Percentiles rank a stretch among this genome's conserved stretches.
These are phyloP conservation scores for Podabrus alpinus DNA, from an alignment of 2,888 invertebrate genomes.

Conservation along the genomic window DNA sequence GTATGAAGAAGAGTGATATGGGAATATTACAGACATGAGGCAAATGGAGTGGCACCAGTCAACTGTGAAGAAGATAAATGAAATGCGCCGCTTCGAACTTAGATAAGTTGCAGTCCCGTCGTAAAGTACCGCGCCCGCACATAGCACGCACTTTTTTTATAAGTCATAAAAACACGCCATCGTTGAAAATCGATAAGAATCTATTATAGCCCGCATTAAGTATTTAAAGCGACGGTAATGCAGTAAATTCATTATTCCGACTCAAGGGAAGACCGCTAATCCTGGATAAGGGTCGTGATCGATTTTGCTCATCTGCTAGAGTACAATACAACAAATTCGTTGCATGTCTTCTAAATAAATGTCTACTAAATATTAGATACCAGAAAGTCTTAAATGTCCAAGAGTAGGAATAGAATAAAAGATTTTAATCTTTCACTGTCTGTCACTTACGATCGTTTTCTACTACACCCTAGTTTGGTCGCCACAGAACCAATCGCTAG, in stretches of 20 bases:
- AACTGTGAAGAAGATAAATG: constrained; percentile 55
- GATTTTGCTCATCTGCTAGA: constrained; percentile 23
- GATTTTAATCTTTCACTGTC: constrained; percentile 49
- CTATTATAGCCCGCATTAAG: constrained; percentile 28
- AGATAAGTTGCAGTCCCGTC: constrained; percentile 35
- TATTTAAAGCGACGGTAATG: constrained; percentile 30
- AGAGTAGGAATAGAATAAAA: constrained; percentile 43
- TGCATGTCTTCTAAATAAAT: constrained; percentile 42
- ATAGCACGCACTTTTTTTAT: constrained; percentile 34
- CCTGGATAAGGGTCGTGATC: constrained; percentile 31
- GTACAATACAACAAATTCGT: constrained; percentile 21
- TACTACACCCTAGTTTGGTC: constrained; percentile 39
- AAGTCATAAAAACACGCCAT: constrained; percentile 29
- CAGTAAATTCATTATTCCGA: constrained; percentile 32
- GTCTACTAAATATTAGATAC: constrained; percentile 46
- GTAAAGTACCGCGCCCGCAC: constrained; percentile 36
- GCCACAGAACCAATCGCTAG: constrained; percentile 44
- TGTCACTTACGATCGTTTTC: constrained; percentile 25
- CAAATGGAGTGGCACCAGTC: constrained; percentile 51
- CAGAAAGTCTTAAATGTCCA: constrained; percentile 42
- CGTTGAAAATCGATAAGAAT: constrained; percentile 30
- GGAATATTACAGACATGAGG: constrained; percentile 42
- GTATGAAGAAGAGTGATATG: constrained; percentile 38
- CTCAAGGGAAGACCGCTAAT: constrained; percentile 30
- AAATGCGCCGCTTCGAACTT: constrained; percentile 43